Percentiles rank a stretch among this genome's conserved stretches.
These are phyloP conservation scores for Urocynchramus pylzowi DNA, from an alignment of 2,113 vertebrate genomes.

Conservation along the genomic window DNA sequence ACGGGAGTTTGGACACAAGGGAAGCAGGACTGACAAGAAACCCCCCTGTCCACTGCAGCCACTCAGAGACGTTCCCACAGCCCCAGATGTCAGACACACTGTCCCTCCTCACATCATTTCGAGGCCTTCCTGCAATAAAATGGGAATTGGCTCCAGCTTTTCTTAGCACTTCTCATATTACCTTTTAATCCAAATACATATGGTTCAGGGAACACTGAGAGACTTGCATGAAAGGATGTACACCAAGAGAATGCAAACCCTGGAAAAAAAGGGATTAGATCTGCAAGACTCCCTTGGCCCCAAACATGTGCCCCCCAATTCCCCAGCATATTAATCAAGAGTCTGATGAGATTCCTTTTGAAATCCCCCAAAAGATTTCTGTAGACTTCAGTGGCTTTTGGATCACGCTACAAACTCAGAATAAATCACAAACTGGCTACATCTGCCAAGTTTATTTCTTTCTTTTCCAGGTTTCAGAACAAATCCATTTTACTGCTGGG, in stretches of 20 bases:
- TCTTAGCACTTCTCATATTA: constrained; percentile 41
- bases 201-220: constrained; percentile 23
- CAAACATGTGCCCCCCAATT: neutral
- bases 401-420: constrained; percentile 45
- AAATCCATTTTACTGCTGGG: constrained; percentile 53
- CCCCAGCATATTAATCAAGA: constrained; percentile 42
- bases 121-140: constrained; percentile 42
- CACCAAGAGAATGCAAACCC: constrained; percentile 19
- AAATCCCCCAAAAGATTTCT: constrained; percentile 46
- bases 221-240: constrained; percentile 35
- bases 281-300: constrained; percentile 19
- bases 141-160: constrained; percentile 39
- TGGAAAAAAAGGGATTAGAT: constrained; percentile 7
- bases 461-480: constrained; percentile 45
- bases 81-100: neutral
- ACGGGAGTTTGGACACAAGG: neutral
- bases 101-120: neutral
- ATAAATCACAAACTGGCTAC: constrained; percentile 41
- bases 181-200: constrained; percentile 53
- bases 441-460: constrained; percentile 56
- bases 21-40: neutral
- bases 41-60: neutral
- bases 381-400: constrained; percentile 38
- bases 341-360: constrained; percentile 39
- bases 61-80: neutral